phyloP scores from a whole-genome alignment of 2,113 vertebrate species.

The Gallinago media region DNA sequence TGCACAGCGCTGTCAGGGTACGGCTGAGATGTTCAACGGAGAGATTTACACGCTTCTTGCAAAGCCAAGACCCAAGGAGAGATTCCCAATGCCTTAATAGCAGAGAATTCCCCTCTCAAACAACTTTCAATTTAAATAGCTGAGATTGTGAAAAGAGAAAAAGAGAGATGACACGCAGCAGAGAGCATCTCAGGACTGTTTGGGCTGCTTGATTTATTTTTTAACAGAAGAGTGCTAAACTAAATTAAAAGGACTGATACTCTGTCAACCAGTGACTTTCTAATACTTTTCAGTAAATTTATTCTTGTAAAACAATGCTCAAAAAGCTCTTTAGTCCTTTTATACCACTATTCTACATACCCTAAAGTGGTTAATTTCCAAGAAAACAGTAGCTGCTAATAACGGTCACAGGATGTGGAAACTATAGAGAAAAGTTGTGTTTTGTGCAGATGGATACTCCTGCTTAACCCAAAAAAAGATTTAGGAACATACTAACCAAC shows the following conservation, averaged over 20 bases:
- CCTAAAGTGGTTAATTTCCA: background rate
- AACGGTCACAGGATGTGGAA: background rate
- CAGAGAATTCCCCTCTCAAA: background rate
- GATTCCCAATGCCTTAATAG: background rate
- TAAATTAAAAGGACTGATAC: background rate
- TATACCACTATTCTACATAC: accelerated
- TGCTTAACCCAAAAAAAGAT: background rate
- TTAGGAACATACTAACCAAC: background rate
- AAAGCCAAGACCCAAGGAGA: background rate
- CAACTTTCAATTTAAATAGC: background rate
- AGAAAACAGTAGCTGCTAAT: background rate
- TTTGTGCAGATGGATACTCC: background rate
- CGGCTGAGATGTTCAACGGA: background rate
- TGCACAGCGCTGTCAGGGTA: background rate
- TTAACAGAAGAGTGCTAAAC: background rate
- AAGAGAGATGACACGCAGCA: background rate
- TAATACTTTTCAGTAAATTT: background rate
- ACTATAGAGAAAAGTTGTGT: background rate
- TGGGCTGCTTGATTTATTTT: background rate
- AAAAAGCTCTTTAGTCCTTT: background rate
- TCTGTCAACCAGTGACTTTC: background rate
- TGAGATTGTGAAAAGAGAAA: background rate
- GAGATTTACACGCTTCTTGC: background rate
- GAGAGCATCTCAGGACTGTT: too few relatives aligned
- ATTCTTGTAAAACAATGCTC: background rate